Evolutionary conservation across 2,797 vertebrate genomes (phyloP), one percentile per base, ranked within the genome.

Genomic region (Mionectes olivaceus): DNA sequence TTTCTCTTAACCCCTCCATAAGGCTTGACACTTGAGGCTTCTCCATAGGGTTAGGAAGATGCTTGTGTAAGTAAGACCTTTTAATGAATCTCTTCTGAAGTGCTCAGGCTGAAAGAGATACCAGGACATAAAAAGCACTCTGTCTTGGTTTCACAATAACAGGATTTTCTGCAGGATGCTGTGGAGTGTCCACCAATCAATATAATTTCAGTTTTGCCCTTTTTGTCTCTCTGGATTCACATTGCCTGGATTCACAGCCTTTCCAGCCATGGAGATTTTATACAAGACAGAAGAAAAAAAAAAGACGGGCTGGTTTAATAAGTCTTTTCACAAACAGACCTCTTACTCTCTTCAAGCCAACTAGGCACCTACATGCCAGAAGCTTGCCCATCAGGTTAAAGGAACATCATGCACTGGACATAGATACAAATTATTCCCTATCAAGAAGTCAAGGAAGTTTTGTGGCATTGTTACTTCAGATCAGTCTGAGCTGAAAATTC

Each of bases 31-130:
- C 33, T 83, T 68, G 37, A 93, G 93, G 44, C 39, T 91, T 91
- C 41, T 93, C 83, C 77, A 73, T 61, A 59, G 64, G 30, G 35
- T 86, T 44, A 85, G 46, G 79, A 93, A 89, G 67, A 84, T 41
- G 83, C 70, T 87, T 93, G 44, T 21, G 37, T 86, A 67, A 94
- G 46, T 44, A 76, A 83, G 63, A 94, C 46, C 56, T 96, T 95
- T 91, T 60, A 85, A 75, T 84, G 68, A 75, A 61, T 77, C 63
- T 92, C 55, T 82, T 90, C 69, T 59, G 50, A 82, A 71, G 81
- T 35, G 10, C 27, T 94, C 39, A 85, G 75, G 37, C 32, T 1
- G 13, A 83, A 75, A 49, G 25, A 86, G 35, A n/a, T 84, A 41
- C 43, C 50, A 79, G 73, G 70, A 85, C 27, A 28, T 68, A 52